phyloP scores from a whole-genome alignment of 2,113 vertebrate species.

The Notechis scutatus region DNA sequence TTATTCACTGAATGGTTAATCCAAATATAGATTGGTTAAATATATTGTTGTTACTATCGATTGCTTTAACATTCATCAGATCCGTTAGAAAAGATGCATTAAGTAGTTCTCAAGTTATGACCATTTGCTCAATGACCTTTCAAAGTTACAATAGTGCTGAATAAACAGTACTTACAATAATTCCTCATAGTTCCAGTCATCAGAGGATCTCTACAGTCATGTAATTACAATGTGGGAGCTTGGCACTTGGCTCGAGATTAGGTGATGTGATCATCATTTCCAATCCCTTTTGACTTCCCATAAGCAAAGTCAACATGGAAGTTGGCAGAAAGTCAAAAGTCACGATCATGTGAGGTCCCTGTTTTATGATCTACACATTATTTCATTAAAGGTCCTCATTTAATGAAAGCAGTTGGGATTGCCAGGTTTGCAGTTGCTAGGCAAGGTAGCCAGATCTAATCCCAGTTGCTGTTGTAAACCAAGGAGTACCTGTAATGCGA shows the following conservation, averaged over 20 bases:
- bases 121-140: background rate
- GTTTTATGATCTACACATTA: background rate
- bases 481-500: background rate
- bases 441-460: background rate
- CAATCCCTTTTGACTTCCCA: background rate
- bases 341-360: background rate
- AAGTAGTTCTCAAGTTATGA: background rate
- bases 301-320: background rate
- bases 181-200: background rate
- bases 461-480: background rate
- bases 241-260: background rate
- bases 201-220: background rate
- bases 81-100: background rate
- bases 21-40: background rate
- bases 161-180: background rate
- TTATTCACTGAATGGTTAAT: background rate
- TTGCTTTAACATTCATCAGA: background rate
- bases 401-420: background rate
- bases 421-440: background rate
- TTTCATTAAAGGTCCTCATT: background rate
- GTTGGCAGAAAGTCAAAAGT: background rate
- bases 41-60: background rate
- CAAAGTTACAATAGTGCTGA: background rate
- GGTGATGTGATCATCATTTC: background rate
- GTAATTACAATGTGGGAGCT: background rate